A percentile compares a stretch with the other conserved stretches of the same genome.
Conservation (phyloP, 53 echinoderm and acorn worm species). For the Paelopatides confundens region DNA sequence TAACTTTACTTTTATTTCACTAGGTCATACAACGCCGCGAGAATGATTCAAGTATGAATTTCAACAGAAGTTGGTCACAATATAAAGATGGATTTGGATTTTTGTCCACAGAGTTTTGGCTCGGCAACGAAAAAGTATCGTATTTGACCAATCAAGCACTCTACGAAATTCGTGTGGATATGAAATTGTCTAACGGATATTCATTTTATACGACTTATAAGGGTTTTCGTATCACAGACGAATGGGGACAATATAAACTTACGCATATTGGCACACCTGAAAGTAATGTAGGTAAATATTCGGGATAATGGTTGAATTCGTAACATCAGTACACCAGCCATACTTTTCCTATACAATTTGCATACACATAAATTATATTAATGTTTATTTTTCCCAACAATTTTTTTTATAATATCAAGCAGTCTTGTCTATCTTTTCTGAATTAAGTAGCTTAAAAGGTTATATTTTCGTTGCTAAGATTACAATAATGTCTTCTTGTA, state of each 20-base stretch:
- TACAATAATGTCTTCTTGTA: no score
- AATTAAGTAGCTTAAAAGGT: no score
- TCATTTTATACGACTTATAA: not conserved
- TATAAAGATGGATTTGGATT: slow-evolving; percentile 13
- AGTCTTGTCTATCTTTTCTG: not conserved
- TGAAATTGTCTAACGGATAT: not conserved
- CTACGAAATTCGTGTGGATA: not conserved
- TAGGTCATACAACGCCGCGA: slow-evolving; percentile 7
- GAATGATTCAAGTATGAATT: not conserved
- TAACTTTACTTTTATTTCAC: no score
- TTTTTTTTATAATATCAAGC: not conserved
- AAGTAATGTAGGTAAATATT: no score
- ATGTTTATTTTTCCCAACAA: no score
- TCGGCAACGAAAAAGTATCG: not conserved
- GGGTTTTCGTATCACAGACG: not conserved
- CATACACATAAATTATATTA: no score
- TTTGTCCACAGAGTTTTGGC: not conserved
- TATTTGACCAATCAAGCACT: not conserved
- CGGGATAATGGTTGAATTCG: no score
- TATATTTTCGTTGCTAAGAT: no score
- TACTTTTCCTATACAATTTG: no score
- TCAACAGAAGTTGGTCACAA: slow-evolving; percentile 1
- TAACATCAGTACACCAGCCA: not conserved
- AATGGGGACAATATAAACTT: not conserved
- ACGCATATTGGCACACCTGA: no score